These are phyloP conservation scores for Chydorus sphaericus DNA, from an alignment of 2,888 invertebrate genomes.

Conservation along the genomic window DNA sequence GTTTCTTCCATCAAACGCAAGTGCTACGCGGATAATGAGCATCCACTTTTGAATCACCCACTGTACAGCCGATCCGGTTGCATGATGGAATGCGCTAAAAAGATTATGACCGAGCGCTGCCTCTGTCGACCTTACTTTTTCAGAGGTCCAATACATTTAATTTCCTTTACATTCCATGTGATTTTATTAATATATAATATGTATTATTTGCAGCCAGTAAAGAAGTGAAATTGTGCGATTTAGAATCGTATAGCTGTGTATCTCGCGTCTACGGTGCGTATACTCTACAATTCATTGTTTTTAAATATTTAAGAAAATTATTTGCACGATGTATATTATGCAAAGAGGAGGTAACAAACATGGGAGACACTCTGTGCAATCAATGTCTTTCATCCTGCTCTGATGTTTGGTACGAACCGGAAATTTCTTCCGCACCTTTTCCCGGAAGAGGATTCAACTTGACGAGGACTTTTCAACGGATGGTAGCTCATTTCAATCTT, in stretches of 20 bases:
- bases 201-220: too few species aligned
- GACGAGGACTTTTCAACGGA: background rate
- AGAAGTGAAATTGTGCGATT: too few species aligned
- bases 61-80: constrained; percentile 6
- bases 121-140: background rate
- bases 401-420: constrained; percentile 50
- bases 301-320: background rate
- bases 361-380: constrained; percentile 31
- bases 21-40: constrained; percentile 4
- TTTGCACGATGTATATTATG: background rate
- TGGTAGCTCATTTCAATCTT: background rate
- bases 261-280: background rate
- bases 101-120: background rate
- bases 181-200: background rate
- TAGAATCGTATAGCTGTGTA: background rate
- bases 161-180: background rate
- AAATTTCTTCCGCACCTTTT: constrained; percentile 43
- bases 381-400: constrained; percentile 63
- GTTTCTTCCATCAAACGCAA: background rate
- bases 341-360: constrained; percentile 7
- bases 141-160: background rate
- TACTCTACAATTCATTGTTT: background rate
- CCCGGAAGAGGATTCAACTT: constrained; percentile 22
- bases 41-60: background rate
- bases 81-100: constrained; percentile 3